Base-by-base conservation (phyloP, 2,113 vertebrate genomes). In the Salvelinus namaycush region DNA sequence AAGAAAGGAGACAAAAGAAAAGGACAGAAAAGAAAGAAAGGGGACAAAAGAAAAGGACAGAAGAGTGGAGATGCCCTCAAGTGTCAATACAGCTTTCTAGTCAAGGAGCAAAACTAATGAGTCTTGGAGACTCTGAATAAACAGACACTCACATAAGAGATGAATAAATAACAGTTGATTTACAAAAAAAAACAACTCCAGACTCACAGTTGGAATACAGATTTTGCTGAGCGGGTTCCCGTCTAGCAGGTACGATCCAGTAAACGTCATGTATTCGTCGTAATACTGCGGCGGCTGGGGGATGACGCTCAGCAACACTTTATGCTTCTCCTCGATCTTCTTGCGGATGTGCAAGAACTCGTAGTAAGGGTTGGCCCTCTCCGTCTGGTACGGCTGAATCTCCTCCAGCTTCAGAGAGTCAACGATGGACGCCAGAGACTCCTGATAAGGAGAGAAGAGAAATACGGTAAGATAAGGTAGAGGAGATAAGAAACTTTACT, bases 181-280 rank as follows among this genome's bases (percentile, higher is more conserved):
- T 26, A 26, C 26, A 39, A 31, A 31, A 26, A 20, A 31, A 29
- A 1, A 7, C 2, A 3, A 20, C 2, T 27, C 62, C 1, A 22
- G 59, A 95, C 96, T 97, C 94, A 99, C 98, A 20, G 96, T 99
- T 79, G 98, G 98, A 88, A 99, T 99, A 81, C 97, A 99, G 81
- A 99, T 96, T 89, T 98, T 99, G 95, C 98, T 98, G 88, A 99
- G 94, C 1, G 98, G 98, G 85, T 99, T 99, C 85, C 98, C 97
- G 76, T 99, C 97, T 75, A 99, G 85, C 54, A 99, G 94, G 89
- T 99, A 99, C 1, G 98, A 99, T 68, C 98, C 97, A 59, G 98
- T 99, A 90, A 99, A 99, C 20, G 97, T 99, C 82, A 99, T 96
- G 12, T 99, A 99, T 70, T 99, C 98, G 60, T 99, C 97, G 0